Percentiles rank a stretch among this genome's conserved stretches.
Conservation (phyloP, 2,797 vertebrate species). For the Fistularia commersonii region DNA sequence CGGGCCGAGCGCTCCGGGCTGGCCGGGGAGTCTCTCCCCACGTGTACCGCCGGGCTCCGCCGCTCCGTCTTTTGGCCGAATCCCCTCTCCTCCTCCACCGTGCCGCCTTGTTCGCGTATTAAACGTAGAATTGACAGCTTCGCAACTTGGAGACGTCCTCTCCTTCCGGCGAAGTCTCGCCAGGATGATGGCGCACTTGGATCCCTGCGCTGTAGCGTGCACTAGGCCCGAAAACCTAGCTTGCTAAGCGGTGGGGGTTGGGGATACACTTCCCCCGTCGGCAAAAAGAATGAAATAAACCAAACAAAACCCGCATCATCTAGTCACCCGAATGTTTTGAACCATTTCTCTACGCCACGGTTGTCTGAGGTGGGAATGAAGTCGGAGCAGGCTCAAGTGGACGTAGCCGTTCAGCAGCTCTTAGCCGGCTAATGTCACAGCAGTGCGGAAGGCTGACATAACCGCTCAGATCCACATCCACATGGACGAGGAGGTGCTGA, state of each 20-base stretch:
- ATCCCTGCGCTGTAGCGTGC: slow-evolving; percentile 48
- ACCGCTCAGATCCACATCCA: background rate
- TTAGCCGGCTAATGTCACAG: slow-evolving; percentile 2
- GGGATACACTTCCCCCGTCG: slow-evolving; percentile 44
- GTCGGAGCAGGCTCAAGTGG: too few species aligned
- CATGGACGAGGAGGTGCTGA: too few species aligned
- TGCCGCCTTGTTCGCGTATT: slow-evolving; percentile 1
- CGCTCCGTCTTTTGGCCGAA: slow-evolving; percentile 17
- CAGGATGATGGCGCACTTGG: slow-evolving; percentile 64
- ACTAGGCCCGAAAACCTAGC: slow-evolving; percentile 70
- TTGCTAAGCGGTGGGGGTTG: slow-evolving; percentile 44
- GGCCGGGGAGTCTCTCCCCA: slow-evolving; percentile 55
- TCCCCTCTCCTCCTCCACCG: background rate
- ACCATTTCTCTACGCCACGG: too few species aligned
- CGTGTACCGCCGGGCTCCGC: slow-evolving; percentile 52
- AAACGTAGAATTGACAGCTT: slow-evolving; percentile 5
- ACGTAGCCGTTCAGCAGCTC: background rate
- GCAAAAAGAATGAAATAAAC: slow-evolving; percentile 14
- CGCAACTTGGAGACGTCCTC: slow-evolving; percentile 31
- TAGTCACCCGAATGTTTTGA: too few species aligned
- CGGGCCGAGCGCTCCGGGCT: slow-evolving; percentile 51
- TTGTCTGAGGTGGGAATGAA: too few species aligned
- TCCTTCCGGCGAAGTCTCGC: slow-evolving; percentile 13
- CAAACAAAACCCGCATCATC: too few species aligned
- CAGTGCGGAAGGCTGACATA: background rate